Evolutionary conservation across 2,797 vertebrate genomes (phyloP).

Genomic region (Cossypha dichroa): DNA sequence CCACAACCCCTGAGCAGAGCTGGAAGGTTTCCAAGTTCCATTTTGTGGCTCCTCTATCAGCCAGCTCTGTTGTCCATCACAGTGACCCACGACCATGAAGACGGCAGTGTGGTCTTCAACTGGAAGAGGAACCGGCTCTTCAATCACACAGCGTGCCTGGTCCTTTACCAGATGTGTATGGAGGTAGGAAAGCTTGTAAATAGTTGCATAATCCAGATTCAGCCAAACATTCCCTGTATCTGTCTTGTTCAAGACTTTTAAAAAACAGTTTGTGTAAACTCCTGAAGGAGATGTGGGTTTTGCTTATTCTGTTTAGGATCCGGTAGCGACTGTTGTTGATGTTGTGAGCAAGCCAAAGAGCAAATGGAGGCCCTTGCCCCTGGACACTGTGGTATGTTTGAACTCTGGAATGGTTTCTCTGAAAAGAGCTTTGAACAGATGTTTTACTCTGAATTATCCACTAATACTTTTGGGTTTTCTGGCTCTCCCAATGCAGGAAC

Average conservation of each 20-base stretch:
- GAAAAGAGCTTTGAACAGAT: background rate
- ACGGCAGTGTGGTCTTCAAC: conserved; percentile 87
- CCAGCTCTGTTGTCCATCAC: background rate
- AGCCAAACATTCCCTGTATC: background rate
- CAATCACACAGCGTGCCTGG: conserved; percentile 93
- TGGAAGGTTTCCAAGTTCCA: background rate
- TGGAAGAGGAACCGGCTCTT: conserved; percentile 98
- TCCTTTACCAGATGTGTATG: conserved; percentile 98
- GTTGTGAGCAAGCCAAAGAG: conserved; percentile 95
- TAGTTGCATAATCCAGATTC: background rate
- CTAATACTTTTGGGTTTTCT: background rate
- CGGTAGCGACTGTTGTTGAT: conserved; percentile 88
- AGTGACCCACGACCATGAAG: conserved; percentile 90
- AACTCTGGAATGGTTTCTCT: background rate
- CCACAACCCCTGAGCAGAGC: background rate
- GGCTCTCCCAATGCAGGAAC: conserved; percentile 78
- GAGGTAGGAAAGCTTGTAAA: conserved; percentile 81
- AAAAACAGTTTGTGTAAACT: background rate
- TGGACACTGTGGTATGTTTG: conserved; percentile 95
- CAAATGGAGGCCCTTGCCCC: conserved; percentile 95
- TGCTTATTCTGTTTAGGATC: conserved; percentile 82
- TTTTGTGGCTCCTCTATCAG: background rate
- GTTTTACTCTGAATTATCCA: background rate
- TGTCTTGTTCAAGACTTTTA: background rate
- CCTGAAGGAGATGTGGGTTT: background rate